Percentiles rank a stretch among this genome's conserved stretches.
Conservation (phyloP, 2,113 vertebrate genomes). For the Varanus komodoensis region DNA sequence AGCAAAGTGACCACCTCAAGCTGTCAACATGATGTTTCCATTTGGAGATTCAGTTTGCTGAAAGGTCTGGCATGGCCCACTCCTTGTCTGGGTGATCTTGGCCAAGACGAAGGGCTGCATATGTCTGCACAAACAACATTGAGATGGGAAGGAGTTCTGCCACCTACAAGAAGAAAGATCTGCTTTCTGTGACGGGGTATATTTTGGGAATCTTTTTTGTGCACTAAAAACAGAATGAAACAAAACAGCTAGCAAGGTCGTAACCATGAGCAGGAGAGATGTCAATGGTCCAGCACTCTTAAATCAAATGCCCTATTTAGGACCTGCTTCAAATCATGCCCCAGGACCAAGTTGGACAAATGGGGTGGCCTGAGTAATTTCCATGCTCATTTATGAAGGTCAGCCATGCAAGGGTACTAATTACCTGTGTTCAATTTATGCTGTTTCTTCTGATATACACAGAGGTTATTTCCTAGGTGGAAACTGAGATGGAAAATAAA, state of each 20-base stretch:
- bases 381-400: background rate
- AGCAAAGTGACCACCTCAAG: background rate
- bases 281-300: background rate
- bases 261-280: background rate
- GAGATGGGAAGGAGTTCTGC: background rate
- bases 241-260: background rate
- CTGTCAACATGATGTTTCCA: background rate
- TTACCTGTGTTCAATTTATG: background rate
- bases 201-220: conserved; percentile 3
- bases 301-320: background rate
- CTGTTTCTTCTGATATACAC: background rate
- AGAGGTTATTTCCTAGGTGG: background rate
- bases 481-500: background rate
- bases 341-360: background rate
- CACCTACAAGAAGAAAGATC: background rate
- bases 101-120: background rate
- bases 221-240: background rate
- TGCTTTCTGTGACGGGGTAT: background rate
- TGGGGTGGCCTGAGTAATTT: background rate
- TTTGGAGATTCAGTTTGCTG: background rate
- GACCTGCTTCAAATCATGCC: background rate
- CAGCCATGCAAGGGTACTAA: background rate
- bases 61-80: background rate
- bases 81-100: background rate
- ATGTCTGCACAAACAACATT: background rate